Base-by-base conservation (phyloP, 1,140 invertebrate genomes). In the Saccostrea glomerata region DNA sequence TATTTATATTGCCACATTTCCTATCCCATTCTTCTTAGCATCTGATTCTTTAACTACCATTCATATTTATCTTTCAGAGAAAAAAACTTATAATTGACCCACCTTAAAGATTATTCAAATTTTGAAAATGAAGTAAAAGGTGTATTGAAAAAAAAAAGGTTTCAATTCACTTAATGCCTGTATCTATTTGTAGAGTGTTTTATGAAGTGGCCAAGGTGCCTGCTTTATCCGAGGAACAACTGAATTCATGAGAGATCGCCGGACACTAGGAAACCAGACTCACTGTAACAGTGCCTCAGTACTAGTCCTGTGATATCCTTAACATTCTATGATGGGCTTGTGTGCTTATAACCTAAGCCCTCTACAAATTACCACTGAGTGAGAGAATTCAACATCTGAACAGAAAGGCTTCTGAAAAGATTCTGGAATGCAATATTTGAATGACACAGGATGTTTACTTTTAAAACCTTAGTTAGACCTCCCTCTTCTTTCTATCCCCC, bases 141-240 rank as follows among this genome's bases (percentile, higher is more conserved):
- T 36, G 30, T 36, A 36, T 36, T 36, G 0, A 1, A 36, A 2
- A 36, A 1, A 1, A 36, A 1, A 36, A 36, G 0, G 30, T 0
- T 36, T 36, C 2, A 36, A 47, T 3, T 7, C 47, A 47, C 47
- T 47, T 47, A 1, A 47, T 47, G 47, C 47, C 5, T 47, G 47
- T 70, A 93, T 89, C 93, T 84, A 87, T 90, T 96, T 96, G 84
- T 94, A 97, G 97, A 93, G 97, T 98, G 93, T 99, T 98, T 95
- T 98, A 97, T 91, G 95, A 96, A 91, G 96, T 96, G 23, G 96
- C 96, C 47, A 95, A 95, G 88, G 95, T 94, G 55, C 93, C 94
- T 17, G 86, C 95, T 25, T 92, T 95, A 47, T 25, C 70, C 66
- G 73, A 89, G 20, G 84, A 86, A n/a, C 87, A 89, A 25, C 83